Base-by-base conservation (phyloP, 2,888 invertebrate genomes). In the Busseola fusca region DNA sequence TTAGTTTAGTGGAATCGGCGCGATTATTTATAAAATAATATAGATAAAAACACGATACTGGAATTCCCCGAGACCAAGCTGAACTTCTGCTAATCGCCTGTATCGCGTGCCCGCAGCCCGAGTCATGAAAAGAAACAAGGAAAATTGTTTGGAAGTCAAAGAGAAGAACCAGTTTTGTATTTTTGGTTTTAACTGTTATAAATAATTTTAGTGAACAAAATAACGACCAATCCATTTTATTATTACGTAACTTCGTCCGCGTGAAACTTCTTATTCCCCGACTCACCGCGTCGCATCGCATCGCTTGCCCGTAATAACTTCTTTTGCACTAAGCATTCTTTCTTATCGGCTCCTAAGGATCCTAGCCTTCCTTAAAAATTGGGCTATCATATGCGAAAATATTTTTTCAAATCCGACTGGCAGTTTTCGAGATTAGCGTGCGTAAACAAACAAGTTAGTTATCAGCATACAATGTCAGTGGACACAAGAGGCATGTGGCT, bases 141-240 rank as follows among this genome's bases (percentile, higher is more conserved):
- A 50, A 50, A 50, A 50, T 50, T n/a, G 48, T n/a, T 50, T 50
- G n/a, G n/a, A 50, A 50, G 48, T n/a, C 48, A n/a, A 50, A 50
- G 48, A 50, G 48, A 10, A 50, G 4, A 50, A 50, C 48, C n/a
- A n/a, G 48, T 50, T 50, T 50, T 50, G 48, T 50, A 10, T 10
- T 50, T 50, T 50, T n/a, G n/a, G n/a, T n/a, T 50, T 50, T 50
- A 10, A 50, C 48, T n/a, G 2, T 50, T 45, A 21, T 45, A 18
- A 45, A 21, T 45, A 18, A 45, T 45, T 45, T 45, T 45, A 45
- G 9, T 45, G 45, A 21, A 45, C 9, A 45, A 12, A 50, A 21
- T 48, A 50, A 50, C 10, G n/a, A 1, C 4, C n/a, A n/a, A 50
- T 3, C 10, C 21, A 10, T n/a, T 48, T 48, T 48, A 48, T 48